Conservation (phyloP, 1,140 invertebrate genomes). For the Drosophila lini region DNA sequence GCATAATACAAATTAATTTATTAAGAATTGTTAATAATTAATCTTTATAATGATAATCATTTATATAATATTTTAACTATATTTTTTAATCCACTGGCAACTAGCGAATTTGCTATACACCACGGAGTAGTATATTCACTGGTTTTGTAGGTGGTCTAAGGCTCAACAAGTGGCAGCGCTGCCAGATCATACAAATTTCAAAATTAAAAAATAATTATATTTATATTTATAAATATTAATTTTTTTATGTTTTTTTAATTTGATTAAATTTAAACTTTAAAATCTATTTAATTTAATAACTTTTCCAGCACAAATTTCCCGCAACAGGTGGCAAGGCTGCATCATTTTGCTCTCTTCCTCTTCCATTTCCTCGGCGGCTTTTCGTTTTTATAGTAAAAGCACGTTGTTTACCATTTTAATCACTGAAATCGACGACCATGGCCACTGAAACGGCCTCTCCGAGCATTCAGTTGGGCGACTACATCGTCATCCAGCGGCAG, state of each 20-base stretch:
- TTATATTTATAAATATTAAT: neutral
- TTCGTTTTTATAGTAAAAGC: constrained; percentile 21
- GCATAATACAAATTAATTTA: too few species aligned
- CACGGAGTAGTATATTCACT: neutral
- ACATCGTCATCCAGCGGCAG: constrained; percentile 90
- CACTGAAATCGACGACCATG: constrained; percentile 23
- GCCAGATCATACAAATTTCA: neutral
- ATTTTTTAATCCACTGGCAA: neutral
- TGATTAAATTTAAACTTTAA: neutral
- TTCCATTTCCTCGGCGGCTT: constrained; percentile 8
- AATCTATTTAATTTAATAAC: neutral
- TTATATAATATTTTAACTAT: too few species aligned
- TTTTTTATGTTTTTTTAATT: too few species aligned
- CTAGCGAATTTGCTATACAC: neutral
- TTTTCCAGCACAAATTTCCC: neutral
- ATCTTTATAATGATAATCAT: too few species aligned
- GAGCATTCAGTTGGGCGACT: constrained; percentile 87
- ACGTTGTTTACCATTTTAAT: constrained; percentile 42
- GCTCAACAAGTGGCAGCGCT: constrained; percentile 2
- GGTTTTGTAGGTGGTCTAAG: neutral
- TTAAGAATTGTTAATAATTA: too few species aligned
- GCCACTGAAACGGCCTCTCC: constrained; percentile 13
- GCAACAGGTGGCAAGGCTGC: constrained; percentile 7
- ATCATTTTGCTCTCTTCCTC: neutral
- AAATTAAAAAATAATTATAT: too few species aligned